A percentile compares a stretch with the other conserved stretches of the same genome.
Conservation (phyloP, 2,113 vertebrate species). For the Eira barbara region DNA sequence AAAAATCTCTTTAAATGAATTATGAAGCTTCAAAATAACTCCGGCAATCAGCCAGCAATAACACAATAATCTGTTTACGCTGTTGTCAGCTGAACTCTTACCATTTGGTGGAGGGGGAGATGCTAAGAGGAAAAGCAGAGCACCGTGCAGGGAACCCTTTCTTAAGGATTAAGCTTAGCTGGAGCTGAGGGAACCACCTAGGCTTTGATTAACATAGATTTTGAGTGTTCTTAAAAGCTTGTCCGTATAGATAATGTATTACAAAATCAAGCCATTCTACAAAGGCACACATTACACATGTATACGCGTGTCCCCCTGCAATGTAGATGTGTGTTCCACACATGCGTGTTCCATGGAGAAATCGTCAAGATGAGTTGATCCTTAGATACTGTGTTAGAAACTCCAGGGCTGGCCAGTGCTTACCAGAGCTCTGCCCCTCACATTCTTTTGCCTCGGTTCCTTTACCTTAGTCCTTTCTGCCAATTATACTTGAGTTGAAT, state of each 20-base stretch:
- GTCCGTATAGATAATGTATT: slow-evolving; percentile 62
- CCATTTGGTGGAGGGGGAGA: slow-evolving; percentile 62
- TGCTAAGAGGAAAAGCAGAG: slow-evolving; percentile 33
- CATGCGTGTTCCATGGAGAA: background rate
- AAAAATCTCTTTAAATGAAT: slow-evolving; percentile 98
- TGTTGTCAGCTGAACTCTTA: slow-evolving; percentile 84
- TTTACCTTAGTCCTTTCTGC: background rate
- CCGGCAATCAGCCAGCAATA: slow-evolving; percentile 89
- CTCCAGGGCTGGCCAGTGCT: background rate
- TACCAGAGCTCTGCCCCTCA: too few species aligned
- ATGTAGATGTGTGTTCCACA: background rate
- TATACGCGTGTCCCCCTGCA: background rate
- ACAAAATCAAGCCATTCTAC: slow-evolving; percentile 63
- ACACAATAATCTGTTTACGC: slow-evolving; percentile 89
- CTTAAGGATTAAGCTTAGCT: slow-evolving; percentile 69
- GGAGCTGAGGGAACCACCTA: slow-evolving; percentile 33
- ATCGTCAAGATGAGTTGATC: background rate
- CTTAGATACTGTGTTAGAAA: background rate
- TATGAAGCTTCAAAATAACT: slow-evolving; percentile 91
- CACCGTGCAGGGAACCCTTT: slow-evolving; percentile 24
- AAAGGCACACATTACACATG: slow-evolving; percentile 11
- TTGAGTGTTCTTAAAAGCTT: slow-evolving; percentile 74
- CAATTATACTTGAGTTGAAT: background rate
- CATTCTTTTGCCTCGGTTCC: background rate
- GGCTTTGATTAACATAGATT: slow-evolving; percentile 78